phyloP scores from a whole-genome alignment of 2,113 vertebrate species.

The Serilophus lunatus region DNA sequence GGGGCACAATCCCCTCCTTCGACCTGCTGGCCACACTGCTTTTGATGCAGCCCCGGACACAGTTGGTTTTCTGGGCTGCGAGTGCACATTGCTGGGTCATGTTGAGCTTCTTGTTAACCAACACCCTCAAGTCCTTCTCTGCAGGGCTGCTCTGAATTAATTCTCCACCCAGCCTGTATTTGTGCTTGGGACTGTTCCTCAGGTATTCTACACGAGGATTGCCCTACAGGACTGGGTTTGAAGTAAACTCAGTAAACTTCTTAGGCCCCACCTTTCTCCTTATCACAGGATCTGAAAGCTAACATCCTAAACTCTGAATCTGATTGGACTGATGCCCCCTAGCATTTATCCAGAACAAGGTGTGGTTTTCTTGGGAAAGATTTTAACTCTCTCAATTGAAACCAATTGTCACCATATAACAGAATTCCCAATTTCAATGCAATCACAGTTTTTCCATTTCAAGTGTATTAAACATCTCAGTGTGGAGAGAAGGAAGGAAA shows the following conservation, averaged over 20 bases:
- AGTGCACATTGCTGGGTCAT: background rate
- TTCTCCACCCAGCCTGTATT: background rate
- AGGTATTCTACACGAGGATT: background rate
- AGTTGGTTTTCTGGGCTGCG: background rate
- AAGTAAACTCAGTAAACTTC: background rate
- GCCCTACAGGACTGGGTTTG: background rate
- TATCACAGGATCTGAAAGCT: background rate
- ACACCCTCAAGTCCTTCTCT: background rate
- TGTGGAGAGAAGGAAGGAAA: background rate
- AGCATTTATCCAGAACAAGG: background rate
- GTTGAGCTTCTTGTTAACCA: background rate
- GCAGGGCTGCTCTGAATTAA: background rate
- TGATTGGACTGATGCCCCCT: background rate
- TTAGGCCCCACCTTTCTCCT: background rate
- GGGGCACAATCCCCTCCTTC: background rate
- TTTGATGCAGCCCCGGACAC: background rate
- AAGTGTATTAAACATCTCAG: background rate
- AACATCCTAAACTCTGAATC: rapidly evolving
- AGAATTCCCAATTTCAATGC: background rate
- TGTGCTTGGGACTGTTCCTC: background rate
- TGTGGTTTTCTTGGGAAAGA: background rate
- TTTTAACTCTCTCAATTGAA: background rate
- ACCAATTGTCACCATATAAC: background rate
- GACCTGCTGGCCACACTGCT: background rate
- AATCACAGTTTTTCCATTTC: background rate